Evolutionary conservation across 2,888 invertebrate species (phyloP), one percentile per base, ranked within the genome.

Genomic region (Watsonalla binaria): DNA sequence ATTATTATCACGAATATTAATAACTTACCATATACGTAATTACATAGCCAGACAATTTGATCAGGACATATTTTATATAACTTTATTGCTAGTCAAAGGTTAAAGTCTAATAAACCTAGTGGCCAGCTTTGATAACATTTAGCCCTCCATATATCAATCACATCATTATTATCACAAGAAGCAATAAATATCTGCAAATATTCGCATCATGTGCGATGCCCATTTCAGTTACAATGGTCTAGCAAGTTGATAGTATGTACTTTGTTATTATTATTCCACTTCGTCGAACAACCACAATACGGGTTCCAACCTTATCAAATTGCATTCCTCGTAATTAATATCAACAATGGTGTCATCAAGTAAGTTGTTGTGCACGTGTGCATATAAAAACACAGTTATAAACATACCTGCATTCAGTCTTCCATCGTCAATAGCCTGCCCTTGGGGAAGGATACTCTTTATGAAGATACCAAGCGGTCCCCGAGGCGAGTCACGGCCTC

Each of bases 401-500:
- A 54, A 79, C 77, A 65, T 83, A 95, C 96, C 96, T 86, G 96
- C 96, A 89, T 93, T 93, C 57, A 97, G 91, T 85, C 94, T 92
- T 46, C 96, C 96, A 82, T 96, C 95, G 71, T 96, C 96, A 52
- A 96, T 93, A 46, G 97, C 96, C 79, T 96, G 95, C 46, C 97
- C 97, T 77, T 93, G 93, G 48, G 95, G 93, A 69, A 96, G 92
- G 65, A 97, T 96, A 74, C 96, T 96, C 81, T 96, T 96, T 65
- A 97, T 95, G 82, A 95, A 96, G 77, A 97, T 96, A 47, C 96
- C 96, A 76, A 96, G 93, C 59, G 95, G 95, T 55, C 96, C 96
- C 77, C 95, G 93, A 2, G 96, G 95, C 42, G 96, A 96, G 78
- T 97, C 97, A 56, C 94, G 92, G 49, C 97, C 97, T 46, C 97